Evolutionary conservation across 2,888 invertebrate species (phyloP), one percentile per base, ranked within the genome.

Genomic region (Cylindroiulus punctatus): DNA sequence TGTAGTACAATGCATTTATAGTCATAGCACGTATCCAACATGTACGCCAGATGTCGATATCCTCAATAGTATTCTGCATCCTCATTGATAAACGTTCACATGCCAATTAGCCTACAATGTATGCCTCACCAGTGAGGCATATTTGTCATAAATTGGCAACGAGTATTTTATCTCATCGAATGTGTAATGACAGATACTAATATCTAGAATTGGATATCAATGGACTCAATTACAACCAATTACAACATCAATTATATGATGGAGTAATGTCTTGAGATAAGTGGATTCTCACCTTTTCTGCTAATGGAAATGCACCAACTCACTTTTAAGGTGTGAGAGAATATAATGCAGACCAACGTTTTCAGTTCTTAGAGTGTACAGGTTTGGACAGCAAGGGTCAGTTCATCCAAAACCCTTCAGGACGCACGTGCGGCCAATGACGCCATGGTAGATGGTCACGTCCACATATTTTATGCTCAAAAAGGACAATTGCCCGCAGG

Each of bases 401-500:
- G 22, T 76, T 76, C 12, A 65, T 65, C 22, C 76, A 17, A 76
- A 76, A 76, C 12, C 12, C 57, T 10, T 12, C 22, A 65, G 30
- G 14, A 26, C 30, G 76, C 76, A 76, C 76, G 76, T 30, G 76
- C 76, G 76, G 76, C 76, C 76, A 76, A 76, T 76, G 76, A 76
- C 76, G 76, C 76, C 76, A 30, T 14, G 26, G 76, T 30, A 3
- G 76, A 76, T 26, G 76, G 76, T 76, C 76, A 76, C 76, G 76
- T 76, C 30, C 22, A 76, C 76, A 76, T 76, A 76, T 30, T 76
- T 76, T 22, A 76, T 76, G 30, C 30, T 76, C 30, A 76, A 76
- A n/a, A 76, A 76, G 22, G 76, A 76, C 76, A 76, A 76, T 76
- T 65, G 14, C 76, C 76, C 76, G 30, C 76, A 76, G 76, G 76